Base-by-base conservation (phyloP, 2,113 vertebrate species). In the Pachyramphus minor region DNA sequence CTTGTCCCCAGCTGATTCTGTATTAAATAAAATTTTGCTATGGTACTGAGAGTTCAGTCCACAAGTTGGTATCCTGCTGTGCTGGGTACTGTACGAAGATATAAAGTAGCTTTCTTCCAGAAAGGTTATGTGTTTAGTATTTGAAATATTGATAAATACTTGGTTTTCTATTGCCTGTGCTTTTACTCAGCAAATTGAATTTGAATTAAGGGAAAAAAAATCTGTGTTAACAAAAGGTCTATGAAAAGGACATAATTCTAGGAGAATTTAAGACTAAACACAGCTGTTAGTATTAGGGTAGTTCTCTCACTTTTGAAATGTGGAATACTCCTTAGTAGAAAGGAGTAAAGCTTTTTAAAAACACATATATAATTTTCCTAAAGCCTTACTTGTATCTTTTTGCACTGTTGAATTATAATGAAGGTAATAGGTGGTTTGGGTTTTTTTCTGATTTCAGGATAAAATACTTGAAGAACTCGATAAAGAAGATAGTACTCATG, bases 381-480 rank as follows among this genome's bases (percentile, higher is more conserved):
- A 89, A 58, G 14, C 71, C 17, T 63, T 58, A 9, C 6, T 87
- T 73, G 12, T 69, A 14, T 64, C 86, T 15, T 90, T 94, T 90
- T 78, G 16, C 5, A 2, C 24, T 58, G 18, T 66, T 78, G 63
- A 71, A 45, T 58, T 81, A 6, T 33, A 72, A 64, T 31, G 5
- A 56, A 72, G 8, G 12, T 62, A 56, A 78, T 33, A 22, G n/a
- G 14, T 56, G 21, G 22, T 72, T 59, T 84, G 3, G 2, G 1
- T 13, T 45, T 45, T 39, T 37, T 77, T 96, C 9, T 76, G 23
- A 72, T 97, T 97, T 92, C 87, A 99, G 99, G 99, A 99, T 81
- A 99, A 99, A 94, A 99, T 98, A 92, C 97, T 99, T 79, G 98
- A 98, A 95, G 98, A 98, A 59, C 95, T 99, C 91, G 99, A 99